Base-by-base conservation (phyloP, 2,113 vertebrate genomes). In the Cynopterus brachyotis region DNA sequence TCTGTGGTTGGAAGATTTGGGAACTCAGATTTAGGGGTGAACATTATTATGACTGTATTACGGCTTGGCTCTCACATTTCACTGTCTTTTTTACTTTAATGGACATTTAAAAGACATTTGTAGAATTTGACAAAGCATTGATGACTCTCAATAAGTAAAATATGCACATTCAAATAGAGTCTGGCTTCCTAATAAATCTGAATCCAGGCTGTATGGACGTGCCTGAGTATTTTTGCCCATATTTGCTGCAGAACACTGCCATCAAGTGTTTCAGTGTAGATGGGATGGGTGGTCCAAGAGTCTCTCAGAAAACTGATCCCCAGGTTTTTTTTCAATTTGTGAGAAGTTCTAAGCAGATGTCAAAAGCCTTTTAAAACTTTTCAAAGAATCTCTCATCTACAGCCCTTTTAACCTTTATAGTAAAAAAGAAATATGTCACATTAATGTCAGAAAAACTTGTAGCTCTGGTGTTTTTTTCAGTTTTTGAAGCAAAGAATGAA, bases 221-320 rank as follows among this genome's bases (percentile, higher is more conserved):
- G 24, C 24, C 37, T 66, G 53, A 55, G n/a, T n/a, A 7, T 53
- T 15, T 15, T 96, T 66, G 73, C 89, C 40, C 30, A 85, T 91
- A 98, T 98, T 98, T 96, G 98, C 97, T 98, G 98, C 96, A 95
- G 94, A 98, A 98, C 93, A 98, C 97, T 98, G 98, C 98, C 98
- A 97, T 98, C 98, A 98, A 97, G 98, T 98, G 98, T 62, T 42
- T 55, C n/a, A 17, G 8, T 32, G 8, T 15, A 32, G 42, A 26
- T 8, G 0, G 32, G 30, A 6, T 32, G 13, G 26, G 10, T n/a
- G 11, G 26, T 20, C 7, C 26, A 57, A 20, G 4, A 26, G 30
- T 80, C 32, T 57, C 3, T 24, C n/a, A 60, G 32, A 93, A 78
- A 82, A 5, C 40, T 86, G 22, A 37, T 9, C 3, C 24, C 4